Base-by-base conservation (phyloP, 2,888 invertebrate genomes). In the Xestia ashworthii region DNA sequence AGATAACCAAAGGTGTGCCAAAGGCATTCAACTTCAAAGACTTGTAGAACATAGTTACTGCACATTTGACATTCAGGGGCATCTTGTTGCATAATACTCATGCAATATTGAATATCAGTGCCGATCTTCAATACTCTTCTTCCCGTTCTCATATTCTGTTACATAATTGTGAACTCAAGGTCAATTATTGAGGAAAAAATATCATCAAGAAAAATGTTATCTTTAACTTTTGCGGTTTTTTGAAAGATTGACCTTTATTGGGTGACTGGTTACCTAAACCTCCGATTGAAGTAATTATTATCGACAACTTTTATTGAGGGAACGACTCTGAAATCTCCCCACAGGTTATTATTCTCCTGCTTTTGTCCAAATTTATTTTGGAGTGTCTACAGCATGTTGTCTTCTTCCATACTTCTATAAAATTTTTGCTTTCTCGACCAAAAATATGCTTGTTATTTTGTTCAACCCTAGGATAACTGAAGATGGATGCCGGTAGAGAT, bases 401-500 rank as follows among this genome's bases (percentile, higher is more conserved):
- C 3, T 16, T 60, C 6, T 32, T 32, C 14, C 60, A 14, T 4
- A 11, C 19, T 22, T 38, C 44, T 46, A 16, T 2, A n/a, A 16
- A 19, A 32, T 14, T 32, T 12, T n/a, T 14, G 5, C 38, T 6
- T 22, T 5, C 25, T 22, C n/a, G 0, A 46, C 22, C 22, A 46
- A 19, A 64, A 41, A n/a, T 0, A 12, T 44, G 16, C 1, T 44
- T 71, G 14, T 19, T n/a, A 68, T 62, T 73, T 71, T 41, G 22
- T 53, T 32, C 83, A 82, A 48, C 83, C 86, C 78, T 86, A 75
- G 19, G 65, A 64, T 64, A 48, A 16, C 12, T 68, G 48, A 69
- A 71, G 76, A 84, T 80, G 71, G 66, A 71, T 76, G 67, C 68
- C 83, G 75, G 76, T 41, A 83, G 81, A 76, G 41, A 71, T 72